phyloP scores from a whole-genome alignment of 2,113 vertebrate species.

The Xenus cinereus region DNA sequence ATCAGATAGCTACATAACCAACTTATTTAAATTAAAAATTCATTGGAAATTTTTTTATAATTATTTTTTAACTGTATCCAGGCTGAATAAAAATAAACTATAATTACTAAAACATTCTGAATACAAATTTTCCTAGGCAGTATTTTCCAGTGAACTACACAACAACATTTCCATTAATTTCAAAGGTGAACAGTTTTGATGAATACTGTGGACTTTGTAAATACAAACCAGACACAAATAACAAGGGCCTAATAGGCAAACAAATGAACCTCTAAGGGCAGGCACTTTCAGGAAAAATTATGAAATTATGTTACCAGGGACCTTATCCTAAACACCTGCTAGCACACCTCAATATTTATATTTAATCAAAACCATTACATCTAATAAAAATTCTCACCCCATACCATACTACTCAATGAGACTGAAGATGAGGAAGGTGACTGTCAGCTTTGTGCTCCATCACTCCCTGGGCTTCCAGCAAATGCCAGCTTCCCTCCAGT shows the following conservation, averaged over 20 bases:
- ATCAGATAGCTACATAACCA: neutral
- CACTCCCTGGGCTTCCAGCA: neutral
- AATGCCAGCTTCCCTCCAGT: fast-evolving
- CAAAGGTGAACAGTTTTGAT: neutral
- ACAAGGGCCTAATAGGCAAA: neutral
- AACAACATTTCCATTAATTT: neutral
- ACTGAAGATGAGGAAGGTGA: neutral
- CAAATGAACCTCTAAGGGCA: neutral
- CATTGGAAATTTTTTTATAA: neutral
- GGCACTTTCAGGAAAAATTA: neutral
- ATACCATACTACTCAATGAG: fast-evolving
- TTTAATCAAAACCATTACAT: neutral
- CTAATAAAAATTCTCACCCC: neutral
- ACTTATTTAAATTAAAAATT: conserved; percentile 3
- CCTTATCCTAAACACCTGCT: neutral
- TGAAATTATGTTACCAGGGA: neutral
- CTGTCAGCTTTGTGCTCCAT: neutral
- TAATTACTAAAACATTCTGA: neutral
- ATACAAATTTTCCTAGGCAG: neutral
- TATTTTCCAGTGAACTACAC: neutral
- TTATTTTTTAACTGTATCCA: neutral
- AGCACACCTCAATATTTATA: neutral
- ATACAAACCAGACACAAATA: neutral
- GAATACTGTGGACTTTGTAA: neutral
- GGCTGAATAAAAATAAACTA: neutral